A percentile compares a stretch with the other conserved stretches of the same genome.
These are phyloP conservation scores for Indicator maculatus DNA, from an alignment of 2,113 vertebrate genomes.

Conservation along the genomic window DNA sequence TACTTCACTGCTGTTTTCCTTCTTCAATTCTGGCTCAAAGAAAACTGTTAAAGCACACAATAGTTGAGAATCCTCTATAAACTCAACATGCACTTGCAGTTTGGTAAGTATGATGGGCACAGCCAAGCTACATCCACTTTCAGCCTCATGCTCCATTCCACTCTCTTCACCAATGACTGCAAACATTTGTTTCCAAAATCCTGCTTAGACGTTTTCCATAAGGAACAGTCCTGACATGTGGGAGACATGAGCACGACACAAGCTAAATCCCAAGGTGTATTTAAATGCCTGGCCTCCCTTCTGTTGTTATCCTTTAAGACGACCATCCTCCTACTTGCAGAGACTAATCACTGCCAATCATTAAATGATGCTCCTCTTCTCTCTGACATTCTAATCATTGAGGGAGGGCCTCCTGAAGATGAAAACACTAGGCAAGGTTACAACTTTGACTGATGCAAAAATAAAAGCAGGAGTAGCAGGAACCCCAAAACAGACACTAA, in stretches of 20 bases:
- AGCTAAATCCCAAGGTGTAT: background rate
- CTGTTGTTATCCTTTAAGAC: conserved; percentile 2
- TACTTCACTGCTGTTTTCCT: background rate
- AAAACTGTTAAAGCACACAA: background rate
- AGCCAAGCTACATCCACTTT: background rate
- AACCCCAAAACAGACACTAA: background rate
- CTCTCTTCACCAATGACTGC: background rate
- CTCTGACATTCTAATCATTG: background rate
- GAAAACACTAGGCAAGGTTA: background rate
- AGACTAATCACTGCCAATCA: conserved; percentile 8
- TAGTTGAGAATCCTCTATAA: background rate
- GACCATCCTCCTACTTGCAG: conserved; percentile 17
- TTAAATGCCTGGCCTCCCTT: conserved; percentile 12
- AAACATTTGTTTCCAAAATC: background rate
- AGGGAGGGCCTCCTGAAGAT: background rate
- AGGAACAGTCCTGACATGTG: background rate
- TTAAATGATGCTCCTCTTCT: background rate
- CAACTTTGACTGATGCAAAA: background rate
- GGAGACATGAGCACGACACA: background rate
- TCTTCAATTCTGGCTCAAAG: background rate
- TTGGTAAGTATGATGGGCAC: background rate
- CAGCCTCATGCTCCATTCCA: background rate
- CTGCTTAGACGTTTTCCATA: background rate
- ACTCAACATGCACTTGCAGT: background rate
- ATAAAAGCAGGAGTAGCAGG: background rate